Evolutionary conservation across 2,113 vertebrate species (phyloP), one percentile per base, ranked within the genome.

Genomic region (pig (Sus scrofa)): DNA sequence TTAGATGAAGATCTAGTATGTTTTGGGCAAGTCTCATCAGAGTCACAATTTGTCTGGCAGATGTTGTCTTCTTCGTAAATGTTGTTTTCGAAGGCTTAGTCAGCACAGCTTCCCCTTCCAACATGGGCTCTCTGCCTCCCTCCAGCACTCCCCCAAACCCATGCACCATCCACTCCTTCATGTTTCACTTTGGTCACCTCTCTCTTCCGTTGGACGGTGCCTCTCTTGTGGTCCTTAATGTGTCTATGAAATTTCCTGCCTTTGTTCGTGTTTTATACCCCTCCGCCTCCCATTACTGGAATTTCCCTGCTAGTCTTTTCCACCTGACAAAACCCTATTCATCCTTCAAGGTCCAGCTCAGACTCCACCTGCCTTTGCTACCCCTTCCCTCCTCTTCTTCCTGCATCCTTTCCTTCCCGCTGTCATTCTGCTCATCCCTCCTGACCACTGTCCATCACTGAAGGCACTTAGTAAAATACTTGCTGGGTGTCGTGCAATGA

Each of bases 1-100:
- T 82, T 90, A 68, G 22, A 86, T 90, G 26, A 68, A 7, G 60
- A 74, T 63, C 56, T 68, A 54, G 30, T 52, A 37, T 68, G n/a
- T 52, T 75, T 85, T 9, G 2, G 15, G 12, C 27, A 4, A 30
- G 26, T 77, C 56, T 92, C 89, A 86, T 37, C 68, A 81, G 44
- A 94, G 32, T 65, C 77, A 70, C 54, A 32, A 63, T 39, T 82
- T 83, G 39, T 67, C 62, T 56, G 77, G 56, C 52, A 70, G 52
- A 50, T 81, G 32, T 56, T 74, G 50, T 90, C 30, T 62, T 68
- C 87, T 92, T 82, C 96, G 75, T 83, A 37, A 79, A 90, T 78
- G 81, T 81, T 93, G 44, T 50, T 88, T 39, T 70, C 52, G 93
- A 89, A 91, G 39, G 52, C 44, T 92, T 82, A 15, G 37, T 86